These are phyloP conservation scores for Cirrhinus mrigala DNA, from an alignment of 2,797 vertebrate genomes.

Conservation along the genomic window DNA sequence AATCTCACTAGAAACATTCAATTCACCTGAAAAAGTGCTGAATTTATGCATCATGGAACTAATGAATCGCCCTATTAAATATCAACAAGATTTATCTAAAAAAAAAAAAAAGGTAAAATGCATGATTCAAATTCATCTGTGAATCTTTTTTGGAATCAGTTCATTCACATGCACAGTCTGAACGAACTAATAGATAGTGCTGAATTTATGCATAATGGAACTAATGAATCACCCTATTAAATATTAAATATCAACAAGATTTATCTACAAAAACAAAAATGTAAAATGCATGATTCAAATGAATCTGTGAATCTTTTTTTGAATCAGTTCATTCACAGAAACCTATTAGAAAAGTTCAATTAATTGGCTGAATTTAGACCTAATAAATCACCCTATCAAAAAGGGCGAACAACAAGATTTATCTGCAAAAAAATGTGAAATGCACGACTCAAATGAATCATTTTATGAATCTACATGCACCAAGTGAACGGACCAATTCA, in stretches of 20 bases:
- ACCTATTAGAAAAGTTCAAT: neutral
- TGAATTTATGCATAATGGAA: neutral
- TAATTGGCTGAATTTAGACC: slow-evolving; percentile 63
- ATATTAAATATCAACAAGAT: neutral
- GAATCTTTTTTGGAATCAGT: too few species aligned
- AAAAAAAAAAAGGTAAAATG: neutral
- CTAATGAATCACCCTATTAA: too few species aligned
- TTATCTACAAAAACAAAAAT: neutral
- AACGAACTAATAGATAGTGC: too few species aligned
- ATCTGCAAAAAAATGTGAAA: too few species aligned
- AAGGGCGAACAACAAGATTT: too few species aligned
- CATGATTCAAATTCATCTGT: neutral
- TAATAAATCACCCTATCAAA: neutral
- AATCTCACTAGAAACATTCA: neutral
- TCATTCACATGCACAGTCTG: too few species aligned
- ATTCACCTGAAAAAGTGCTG: neutral
- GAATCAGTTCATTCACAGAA: too few species aligned
- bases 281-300: neutral
- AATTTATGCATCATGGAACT: neutral
- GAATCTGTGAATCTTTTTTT: neutral
- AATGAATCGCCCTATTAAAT: neutral
- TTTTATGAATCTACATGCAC: neutral
- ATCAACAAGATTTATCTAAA: neutral
- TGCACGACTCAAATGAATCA: too few species aligned
- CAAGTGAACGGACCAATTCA: neutral